phyloP scores from a whole-genome alignment of 2,113 vertebrate species.

The Macroglossus sobrinus region DNA sequence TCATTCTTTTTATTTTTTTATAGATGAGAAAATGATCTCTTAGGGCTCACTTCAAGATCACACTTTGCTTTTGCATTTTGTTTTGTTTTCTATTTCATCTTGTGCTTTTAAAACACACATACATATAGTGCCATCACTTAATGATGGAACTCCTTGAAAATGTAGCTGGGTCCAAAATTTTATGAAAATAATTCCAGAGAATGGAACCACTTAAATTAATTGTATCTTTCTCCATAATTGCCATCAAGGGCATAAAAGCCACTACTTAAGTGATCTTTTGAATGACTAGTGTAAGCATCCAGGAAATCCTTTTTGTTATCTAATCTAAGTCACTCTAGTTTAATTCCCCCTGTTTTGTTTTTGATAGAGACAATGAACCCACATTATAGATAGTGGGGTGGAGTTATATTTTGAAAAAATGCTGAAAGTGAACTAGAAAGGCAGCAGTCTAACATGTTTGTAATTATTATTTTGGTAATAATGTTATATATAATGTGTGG shows the following conservation, averaged over 20 bases:
- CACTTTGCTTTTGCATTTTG: neutral
- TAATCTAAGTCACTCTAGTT: slow-evolving; percentile 49
- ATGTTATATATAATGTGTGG: neutral
- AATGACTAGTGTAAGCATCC: neutral
- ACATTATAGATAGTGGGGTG: neutral
- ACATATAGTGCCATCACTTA: no score
- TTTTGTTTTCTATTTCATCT: neutral
- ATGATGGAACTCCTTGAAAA: neutral
- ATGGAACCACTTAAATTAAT: neutral
- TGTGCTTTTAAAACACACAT: neutral
- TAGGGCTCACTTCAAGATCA: neutral
- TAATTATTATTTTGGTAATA: neutral
- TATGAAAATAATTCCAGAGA: neutral
- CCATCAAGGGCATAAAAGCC: neutral
- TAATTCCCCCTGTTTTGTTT: slow-evolving; percentile 39
- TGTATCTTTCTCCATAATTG: slow-evolving; percentile 8
- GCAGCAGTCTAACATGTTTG: neutral
- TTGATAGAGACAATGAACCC: neutral
- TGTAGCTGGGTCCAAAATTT: neutral
- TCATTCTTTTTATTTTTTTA: neutral
- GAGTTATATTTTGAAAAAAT: neutral
- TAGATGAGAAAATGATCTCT: neutral
- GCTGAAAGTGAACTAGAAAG: neutral
- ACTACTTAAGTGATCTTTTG: neutral
- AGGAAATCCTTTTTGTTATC: slow-evolving; percentile 60